phyloP scores from a whole-genome alignment of 1,140 invertebrate species.

The Drosophila prosaltans region DNA sequence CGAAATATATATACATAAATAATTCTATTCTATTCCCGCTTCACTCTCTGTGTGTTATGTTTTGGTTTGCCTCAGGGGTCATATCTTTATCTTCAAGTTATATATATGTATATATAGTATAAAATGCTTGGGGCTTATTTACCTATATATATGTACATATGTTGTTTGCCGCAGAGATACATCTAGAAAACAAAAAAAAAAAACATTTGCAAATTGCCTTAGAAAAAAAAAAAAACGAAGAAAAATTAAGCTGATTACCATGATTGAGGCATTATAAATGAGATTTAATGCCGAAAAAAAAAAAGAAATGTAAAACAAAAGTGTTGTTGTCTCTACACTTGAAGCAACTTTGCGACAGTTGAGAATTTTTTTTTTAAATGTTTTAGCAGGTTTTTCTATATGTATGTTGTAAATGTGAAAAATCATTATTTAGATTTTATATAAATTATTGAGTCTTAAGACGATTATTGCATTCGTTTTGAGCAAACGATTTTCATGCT shows the following conservation, averaged over 20 bases:
- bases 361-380: too few relatives aligned
- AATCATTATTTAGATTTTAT: too few relatives aligned
- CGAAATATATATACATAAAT: conserved; percentile 4
- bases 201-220: conserved; percentile 5
- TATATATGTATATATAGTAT: neutral
- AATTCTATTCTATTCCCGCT: neutral
- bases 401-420: too few relatives aligned
- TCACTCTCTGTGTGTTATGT: neutral
- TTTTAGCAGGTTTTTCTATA: too few relatives aligned
- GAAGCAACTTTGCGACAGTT: neutral
- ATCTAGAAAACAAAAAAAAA: neutral
- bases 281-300: conserved; percentile 1
- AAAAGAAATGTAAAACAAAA: conserved; percentile 5
- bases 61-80: conserved; percentile 6
- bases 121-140: conserved; percentile 6
- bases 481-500: too few relatives aligned
- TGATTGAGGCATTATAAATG: conserved; percentile 15
- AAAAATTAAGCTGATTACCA: conserved; percentile 17
- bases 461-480: too few relatives aligned
- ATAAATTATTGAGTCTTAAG: too few relatives aligned
- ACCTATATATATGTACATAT: neutral
- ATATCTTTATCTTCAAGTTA: conserved; percentile 10
- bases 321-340: neutral
- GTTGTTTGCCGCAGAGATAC: conserved; percentile 3
- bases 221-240: neutral